phyloP scores from a whole-genome alignment of 2,797 vertebrate genomes.

The Argentina silus region DNA sequence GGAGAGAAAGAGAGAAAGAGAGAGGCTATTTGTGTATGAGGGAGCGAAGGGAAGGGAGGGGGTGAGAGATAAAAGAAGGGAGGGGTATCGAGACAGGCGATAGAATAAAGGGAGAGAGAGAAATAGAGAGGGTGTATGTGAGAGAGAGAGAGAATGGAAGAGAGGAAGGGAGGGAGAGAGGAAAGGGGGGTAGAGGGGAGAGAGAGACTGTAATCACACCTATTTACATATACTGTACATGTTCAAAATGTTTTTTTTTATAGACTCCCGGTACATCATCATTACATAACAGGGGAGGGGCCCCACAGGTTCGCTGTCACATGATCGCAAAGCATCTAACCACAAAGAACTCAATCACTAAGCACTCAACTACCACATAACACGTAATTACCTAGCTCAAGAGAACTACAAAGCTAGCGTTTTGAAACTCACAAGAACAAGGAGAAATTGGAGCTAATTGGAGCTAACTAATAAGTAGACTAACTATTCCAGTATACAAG shows the following conservation, averaged over 20 bases:
- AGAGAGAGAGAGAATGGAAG: background rate
- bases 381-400: background rate
- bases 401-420: too few relatives aligned
- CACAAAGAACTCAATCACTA: background rate
- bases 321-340: background rate
- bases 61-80: background rate
- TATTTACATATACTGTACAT: background rate
- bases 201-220: conserved; percentile 12
- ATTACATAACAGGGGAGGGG: background rate
- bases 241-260: background rate
- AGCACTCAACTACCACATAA: background rate
- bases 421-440: too few relatives aligned
- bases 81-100: background rate
- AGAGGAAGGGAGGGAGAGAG: conserved; percentile 7
- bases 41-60: background rate
- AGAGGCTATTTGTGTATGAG: background rate
- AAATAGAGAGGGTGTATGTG: background rate
- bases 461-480: too few relatives aligned
- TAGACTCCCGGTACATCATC: background rate
- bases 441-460: too few relatives aligned
- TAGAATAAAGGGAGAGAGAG: background rate
- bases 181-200: background rate
- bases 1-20: background rate
- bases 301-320: background rate
- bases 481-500: too few relatives aligned